Conservation (phyloP, 1,140 invertebrate species). For the Bradynema listronoti region DNA sequence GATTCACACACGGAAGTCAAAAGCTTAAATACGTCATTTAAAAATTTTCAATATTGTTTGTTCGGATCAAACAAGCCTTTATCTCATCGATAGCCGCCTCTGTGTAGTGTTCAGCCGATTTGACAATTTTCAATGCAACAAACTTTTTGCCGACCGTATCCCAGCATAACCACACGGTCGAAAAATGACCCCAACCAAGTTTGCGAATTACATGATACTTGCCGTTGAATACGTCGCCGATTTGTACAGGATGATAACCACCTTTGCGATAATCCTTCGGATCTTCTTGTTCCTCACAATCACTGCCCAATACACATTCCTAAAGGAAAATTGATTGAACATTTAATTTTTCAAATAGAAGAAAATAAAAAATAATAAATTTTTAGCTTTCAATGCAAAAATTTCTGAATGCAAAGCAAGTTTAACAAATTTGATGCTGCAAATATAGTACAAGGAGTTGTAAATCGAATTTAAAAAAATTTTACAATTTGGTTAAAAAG, state of each 20-base stretch:
- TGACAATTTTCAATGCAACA: slow-evolving; percentile 95
- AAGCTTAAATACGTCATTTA: slow-evolving; percentile 17
- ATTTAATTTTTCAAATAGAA: background rate
- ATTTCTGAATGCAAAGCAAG: background rate
- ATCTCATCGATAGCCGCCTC: slow-evolving; percentile 98
- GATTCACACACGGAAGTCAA: slow-evolving; percentile 31
- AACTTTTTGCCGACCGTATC: slow-evolving; percentile 74
- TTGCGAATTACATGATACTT: slow-evolving; percentile 46
- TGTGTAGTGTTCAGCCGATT: slow-evolving; percentile 93
- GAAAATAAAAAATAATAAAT: background rate
- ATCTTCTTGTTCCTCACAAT: slow-evolving; percentile 33
- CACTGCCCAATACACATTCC: slow-evolving; percentile 18
- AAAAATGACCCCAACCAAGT: slow-evolving; percentile 48
- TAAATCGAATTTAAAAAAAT: background rate
- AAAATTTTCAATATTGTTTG: background rate
- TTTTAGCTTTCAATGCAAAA: background rate
- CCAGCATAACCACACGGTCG: slow-evolving; percentile 48
- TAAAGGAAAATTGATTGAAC: background rate
- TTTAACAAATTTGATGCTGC: background rate
- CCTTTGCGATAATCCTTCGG: slow-evolving; percentile 36
- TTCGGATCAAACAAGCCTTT: slow-evolving; percentile 58
- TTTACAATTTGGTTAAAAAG: background rate
- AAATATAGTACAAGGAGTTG: background rate
- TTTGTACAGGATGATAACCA: slow-evolving; percentile 41
- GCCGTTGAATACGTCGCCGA: slow-evolving; percentile 41